Base-by-base conservation (phyloP, 2,797 vertebrate species). In the Meda fulgida region DNA sequence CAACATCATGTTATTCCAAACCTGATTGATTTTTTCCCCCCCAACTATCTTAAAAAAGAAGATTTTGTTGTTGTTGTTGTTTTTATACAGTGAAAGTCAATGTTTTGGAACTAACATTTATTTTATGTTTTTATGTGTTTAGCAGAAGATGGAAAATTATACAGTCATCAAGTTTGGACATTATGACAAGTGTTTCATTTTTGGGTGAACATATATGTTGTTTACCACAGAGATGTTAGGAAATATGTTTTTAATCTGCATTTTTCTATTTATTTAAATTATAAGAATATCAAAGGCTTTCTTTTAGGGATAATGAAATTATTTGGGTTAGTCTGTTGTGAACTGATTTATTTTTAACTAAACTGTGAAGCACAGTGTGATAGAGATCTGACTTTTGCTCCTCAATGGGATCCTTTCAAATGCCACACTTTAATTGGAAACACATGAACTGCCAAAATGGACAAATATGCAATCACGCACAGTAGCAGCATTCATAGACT, bases 361-460 rank as follows among this genome's bases (percentile, higher is more conserved):
- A 71, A 63, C 55, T 43, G 34, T 29, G 48, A 21, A 21, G 4
- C 3, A 46, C 7, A 34, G 14, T 60, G 58, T 71, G 53, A 67
- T 43, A 40, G 14, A 80, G 65, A 73, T 29, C 38, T 82, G 82
- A 66, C 82, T 80, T 75, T 84, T 75, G 67, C 66, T 13, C 18
- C 69, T 78, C 65, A 69, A 76, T 83, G 43, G 82, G 53, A 80
- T 72, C n/a, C 4, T 83, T 36, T 86, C 34, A 84, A 73, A 87
- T 87, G 81, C 66, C 86, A 77, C 46, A 76, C 40, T 82, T 89
- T 87, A 82, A 86, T 86, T 87, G 81, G 84, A 87, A 79, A 70
- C 63, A 78, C 71, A 80, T 71, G 19, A 67, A 71, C 79, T 2
- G 2, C 21, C 7, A 73, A 40, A 75, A 75, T 83, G 21, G 43